Conservation (phyloP, 2,797 vertebrate species). For the Otolemur crassicaudatus region DNA sequence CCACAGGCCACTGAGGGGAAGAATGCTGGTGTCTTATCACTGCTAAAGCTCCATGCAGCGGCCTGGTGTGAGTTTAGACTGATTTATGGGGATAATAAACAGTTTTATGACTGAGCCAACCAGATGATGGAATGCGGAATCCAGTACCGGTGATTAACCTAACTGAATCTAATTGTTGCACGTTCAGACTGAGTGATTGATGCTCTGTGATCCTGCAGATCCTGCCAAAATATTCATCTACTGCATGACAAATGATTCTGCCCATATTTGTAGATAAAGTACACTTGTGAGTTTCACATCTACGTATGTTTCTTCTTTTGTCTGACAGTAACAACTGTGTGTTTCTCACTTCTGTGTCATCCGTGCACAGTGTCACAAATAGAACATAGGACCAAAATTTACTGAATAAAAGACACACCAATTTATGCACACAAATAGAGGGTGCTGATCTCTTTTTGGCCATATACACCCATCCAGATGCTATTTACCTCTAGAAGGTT, state of each 20-base stretch:
- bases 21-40: background rate
- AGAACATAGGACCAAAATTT: background rate
- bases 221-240: constrained; percentile 4
- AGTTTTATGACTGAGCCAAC: constrained; percentile 35
- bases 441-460: background rate
- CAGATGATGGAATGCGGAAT: constrained; percentile 29
- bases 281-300: background rate
- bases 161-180: constrained; percentile 36
- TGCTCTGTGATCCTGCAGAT: background rate
- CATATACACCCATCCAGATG: background rate
- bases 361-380: background rate
- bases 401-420: constrained; percentile 14
- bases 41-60: background rate
- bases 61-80: background rate
- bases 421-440: background rate
- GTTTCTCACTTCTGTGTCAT: background rate
- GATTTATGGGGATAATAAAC: constrained; percentile 47
- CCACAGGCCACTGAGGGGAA: background rate
- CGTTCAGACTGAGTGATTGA: background rate
- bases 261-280: background rate
- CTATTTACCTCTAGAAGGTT: background rate
- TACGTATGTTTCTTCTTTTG: background rate
- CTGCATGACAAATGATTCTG: background rate
- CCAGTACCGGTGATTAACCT: background rate
- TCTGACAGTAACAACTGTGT: background rate